These are phyloP conservation scores for Corythornis vintsioides DNA, from an alignment of 2,113 vertebrate genomes.

Conservation along the genomic window DNA sequence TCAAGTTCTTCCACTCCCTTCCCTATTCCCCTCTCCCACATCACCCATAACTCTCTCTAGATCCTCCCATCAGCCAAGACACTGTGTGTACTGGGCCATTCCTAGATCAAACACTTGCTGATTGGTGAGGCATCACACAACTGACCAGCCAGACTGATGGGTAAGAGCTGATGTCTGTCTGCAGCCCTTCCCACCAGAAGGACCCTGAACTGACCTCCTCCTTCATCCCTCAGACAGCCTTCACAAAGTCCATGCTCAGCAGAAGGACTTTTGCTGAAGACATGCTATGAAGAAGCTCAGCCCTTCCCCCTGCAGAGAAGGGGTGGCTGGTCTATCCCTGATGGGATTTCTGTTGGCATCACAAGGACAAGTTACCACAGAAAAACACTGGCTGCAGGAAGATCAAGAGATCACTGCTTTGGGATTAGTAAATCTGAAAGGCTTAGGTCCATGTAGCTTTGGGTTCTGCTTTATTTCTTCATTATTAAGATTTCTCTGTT, in stretches of 20 bases:
- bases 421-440: neutral
- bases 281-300: neutral
- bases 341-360: neutral
- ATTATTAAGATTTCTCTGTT: neutral
- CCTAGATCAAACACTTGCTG: neutral
- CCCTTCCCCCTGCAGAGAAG: neutral
- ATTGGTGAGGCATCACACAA: neutral
- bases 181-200: neutral
- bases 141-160: rapidly evolving
- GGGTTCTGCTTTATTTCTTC: neutral
- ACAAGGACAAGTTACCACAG: neutral
- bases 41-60: neutral
- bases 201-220: neutral
- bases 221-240: neutral
- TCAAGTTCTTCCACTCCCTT: neutral
- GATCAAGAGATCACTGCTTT: rapidly evolving
- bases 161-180: neutral
- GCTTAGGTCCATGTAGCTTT: neutral
- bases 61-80: neutral
- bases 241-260: neutral
- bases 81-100: neutral
- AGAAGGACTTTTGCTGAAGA: neutral
- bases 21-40: neutral
- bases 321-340: neutral
- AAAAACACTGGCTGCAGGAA: neutral